phyloP scores from a whole-genome alignment of 2,888 invertebrate species.

The Entomobrya proxima region DNA sequence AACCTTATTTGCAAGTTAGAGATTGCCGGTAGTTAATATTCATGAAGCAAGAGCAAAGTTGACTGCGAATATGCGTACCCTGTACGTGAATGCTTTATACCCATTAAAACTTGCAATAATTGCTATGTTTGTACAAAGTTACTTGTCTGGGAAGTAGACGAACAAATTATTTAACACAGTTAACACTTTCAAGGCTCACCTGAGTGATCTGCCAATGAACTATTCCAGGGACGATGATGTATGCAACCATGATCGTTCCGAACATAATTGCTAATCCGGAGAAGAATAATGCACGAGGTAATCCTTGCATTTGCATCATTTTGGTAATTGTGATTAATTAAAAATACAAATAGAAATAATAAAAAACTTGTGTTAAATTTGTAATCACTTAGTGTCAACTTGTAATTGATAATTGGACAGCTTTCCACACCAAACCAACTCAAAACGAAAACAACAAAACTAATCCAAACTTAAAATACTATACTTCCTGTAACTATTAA shows the following conservation, averaged over 20 bases:
- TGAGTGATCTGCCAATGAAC: constrained; percentile 62
- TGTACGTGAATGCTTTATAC: too few species aligned
- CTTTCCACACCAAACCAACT: neutral
- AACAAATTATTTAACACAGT: neutral
- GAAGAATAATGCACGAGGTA: constrained; percentile 62
- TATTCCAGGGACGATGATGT: constrained; percentile 59
- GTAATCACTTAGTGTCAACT: neutral
- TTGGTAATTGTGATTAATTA: neutral
- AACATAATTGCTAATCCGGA: constrained; percentile 58
- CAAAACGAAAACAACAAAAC: neutral
- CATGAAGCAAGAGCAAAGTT: neutral
- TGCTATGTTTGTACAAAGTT: neutral
- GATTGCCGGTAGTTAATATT: too few species aligned
- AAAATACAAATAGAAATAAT: too few species aligned
- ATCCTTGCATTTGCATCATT: constrained; percentile 62
- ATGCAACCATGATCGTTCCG: constrained; percentile 55
- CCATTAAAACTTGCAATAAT: neutral
- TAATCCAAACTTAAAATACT: neutral
- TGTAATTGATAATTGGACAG: too few species aligned
- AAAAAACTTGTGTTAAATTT: neutral
- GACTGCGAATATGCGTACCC: too few species aligned
- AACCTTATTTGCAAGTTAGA: neutral
- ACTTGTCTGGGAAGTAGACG: too few species aligned
- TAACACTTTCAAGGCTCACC: constrained; percentile 26
- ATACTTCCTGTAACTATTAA: neutral